Evolutionary conservation across 2,888 invertebrate species (phyloP), one percentile per base, ranked within the genome.

Genomic region (Blastobasis adustella): DNA sequence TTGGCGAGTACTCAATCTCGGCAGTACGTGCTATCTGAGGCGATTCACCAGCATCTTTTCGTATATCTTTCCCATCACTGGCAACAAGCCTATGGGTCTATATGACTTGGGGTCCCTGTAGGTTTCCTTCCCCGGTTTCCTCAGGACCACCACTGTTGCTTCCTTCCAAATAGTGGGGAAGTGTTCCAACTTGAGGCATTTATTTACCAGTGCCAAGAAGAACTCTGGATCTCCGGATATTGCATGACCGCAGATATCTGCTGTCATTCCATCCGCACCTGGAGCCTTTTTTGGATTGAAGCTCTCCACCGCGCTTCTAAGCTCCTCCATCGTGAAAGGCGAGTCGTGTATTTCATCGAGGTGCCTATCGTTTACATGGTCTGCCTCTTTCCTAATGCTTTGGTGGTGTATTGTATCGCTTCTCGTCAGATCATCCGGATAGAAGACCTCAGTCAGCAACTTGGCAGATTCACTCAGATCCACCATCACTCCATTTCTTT

Each of bases 241-340:
- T 0, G 51, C 52, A 4, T 10, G 10, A 10, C 8, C 5, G n/a
- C n/a, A n/a, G n/a, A 54, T 54, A 39, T 55, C 55, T 0, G 58
- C 47, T 0, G 51, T 53, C 9, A 58, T 42, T 0, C 52, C 51
- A 10, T 57, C 55, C 23, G 45, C 36, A 8, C 53, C 54, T 0
- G 54, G 54, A 0, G 54, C 55, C 41, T 58, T 56, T 10, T 56
- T 58, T 5, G 58, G 58, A 43, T 55, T 53, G 36, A 58, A 49
- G 9, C 47, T 36, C 7, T 47, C 36, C 7, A 40, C 39, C 0
- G 52, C 46, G 5, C 4, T 6, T 4, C 7, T 10, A 1, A 56
- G 39, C 45, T 56, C 54, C 4, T 3, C 10, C 37, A 23, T 5
- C 5, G 59, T 62, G 41, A 60, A 58, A 0, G 53, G 54, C 8